phyloP scores from a whole-genome alignment of 2,113 vertebrate species.

The Columba janthina region DNA sequence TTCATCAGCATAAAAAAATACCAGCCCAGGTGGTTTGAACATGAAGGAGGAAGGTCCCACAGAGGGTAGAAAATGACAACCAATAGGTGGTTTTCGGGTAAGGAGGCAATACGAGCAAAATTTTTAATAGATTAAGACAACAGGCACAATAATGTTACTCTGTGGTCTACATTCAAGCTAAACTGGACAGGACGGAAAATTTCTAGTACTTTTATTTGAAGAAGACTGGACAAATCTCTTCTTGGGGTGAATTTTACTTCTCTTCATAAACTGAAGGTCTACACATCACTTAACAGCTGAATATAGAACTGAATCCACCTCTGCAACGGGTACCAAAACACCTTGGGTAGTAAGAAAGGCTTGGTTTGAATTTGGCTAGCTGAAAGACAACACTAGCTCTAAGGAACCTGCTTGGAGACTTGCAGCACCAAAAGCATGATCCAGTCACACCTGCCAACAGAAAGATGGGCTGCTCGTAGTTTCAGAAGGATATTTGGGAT shows the following conservation, averaged over 20 bases:
- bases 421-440: not conserved
- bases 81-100: not conserved
- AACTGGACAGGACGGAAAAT: not conserved
- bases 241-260: not conserved
- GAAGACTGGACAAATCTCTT: not conserved
- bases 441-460: not conserved
- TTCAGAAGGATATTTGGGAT: not conserved
- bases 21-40: not conserved
- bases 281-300: not conserved
- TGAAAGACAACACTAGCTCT: not conserved
- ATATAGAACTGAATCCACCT: not conserved
- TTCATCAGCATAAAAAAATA: not conserved
- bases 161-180: not conserved
- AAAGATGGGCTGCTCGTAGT: not conserved
- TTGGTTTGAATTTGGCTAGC: not conserved
- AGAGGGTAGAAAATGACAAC: not conserved
- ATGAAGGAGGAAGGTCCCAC: accelerated
- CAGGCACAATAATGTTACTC: not conserved
- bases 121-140: not conserved
- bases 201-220: not conserved
- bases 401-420: not conserved
- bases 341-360: not conserved
- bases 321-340: not conserved
- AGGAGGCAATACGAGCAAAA: not conserved
- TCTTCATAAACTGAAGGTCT: not conserved